These are phyloP conservation scores for Tenrec ecaudatus DNA, from an alignment of 2,113 vertebrate genomes.

Conservation along the genomic window DNA sequence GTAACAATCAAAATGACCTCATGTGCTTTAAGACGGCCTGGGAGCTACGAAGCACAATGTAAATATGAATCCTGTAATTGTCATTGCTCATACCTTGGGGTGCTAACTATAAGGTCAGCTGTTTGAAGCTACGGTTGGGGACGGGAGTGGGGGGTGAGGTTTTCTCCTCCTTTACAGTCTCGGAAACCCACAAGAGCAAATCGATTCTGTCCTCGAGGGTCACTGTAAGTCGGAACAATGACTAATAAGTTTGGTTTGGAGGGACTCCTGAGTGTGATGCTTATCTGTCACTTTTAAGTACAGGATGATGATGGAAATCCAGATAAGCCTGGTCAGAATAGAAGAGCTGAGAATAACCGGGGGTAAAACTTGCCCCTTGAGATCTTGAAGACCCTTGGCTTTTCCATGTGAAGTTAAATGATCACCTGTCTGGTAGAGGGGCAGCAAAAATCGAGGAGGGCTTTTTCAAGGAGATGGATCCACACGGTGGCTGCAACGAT, in stretches of 20 bases:
- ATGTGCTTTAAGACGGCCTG: neutral
- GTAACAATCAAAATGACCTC: slow-evolving; percentile 33
- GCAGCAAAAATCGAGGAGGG: too few species aligned
- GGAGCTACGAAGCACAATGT: neutral
- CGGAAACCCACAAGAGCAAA: too few species aligned
- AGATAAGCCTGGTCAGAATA: neutral
- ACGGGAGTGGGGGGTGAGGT: too few species aligned
- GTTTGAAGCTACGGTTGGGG: too few species aligned
- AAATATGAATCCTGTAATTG: neutral
- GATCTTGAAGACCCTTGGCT: slow-evolving; percentile 45
- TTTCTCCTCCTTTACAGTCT: too few species aligned
- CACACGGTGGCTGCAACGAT: too few species aligned
- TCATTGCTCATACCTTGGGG: neutral
- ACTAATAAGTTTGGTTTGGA: neutral
- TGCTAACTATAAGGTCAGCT: too few species aligned
- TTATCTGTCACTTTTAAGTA: neutral
- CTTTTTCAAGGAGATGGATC: too few species aligned
- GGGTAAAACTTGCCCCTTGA: neutral
- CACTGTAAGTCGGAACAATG: too few species aligned
- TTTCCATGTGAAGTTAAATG: slow-evolving; percentile 38
- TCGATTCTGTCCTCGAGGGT: too few species aligned
- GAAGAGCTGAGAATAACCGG: slow-evolving; percentile 41
- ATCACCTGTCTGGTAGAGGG: too few species aligned
- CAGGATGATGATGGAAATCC: neutral
- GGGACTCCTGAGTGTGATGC: neutral